Base-by-base conservation (phyloP, 2,113 vertebrate species). In the Scytalopus superciliaris region DNA sequence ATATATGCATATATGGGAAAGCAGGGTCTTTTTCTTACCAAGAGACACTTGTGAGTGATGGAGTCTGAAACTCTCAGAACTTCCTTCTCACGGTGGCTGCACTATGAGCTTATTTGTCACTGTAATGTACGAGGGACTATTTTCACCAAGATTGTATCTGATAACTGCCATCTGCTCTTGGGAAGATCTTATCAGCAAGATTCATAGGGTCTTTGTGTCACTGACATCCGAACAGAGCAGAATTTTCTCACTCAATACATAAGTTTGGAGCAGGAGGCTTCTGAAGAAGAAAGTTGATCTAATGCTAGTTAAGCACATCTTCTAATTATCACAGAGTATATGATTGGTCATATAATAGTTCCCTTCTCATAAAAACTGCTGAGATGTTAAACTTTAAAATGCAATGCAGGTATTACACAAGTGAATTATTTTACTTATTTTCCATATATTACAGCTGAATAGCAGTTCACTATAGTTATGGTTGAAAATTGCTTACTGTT, bases 401-500 rank as follows among this genome's bases (percentile, higher is more conserved):
- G 76, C 45, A 84, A 59, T 81, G 47, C 72, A 89, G 55, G 76
- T 95, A 86, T 89, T 92, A 86, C 64, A 77, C 50, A 90, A 94
- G 72, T 93, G 93, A 97, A 92, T 93, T 92, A 94, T 86, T 94
- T 94, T 42, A 80, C 63, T 88, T 95, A 59, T 95, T 95, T 95
- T 94, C 93, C 86, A 92, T 94, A 90, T 87, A 92, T 92, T 93
- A 86, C 49, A 93, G 80, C 63, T 90, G 68, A 94, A 92, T 86
- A 95, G 47, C 80, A 90, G 24, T 45, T 92, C 76, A 66, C 53
- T 89, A 39, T 35, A 84, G 72, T 40, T 57, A 90, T 1, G 4
- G 68, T 63, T 70, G 83, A 80, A 93, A 93, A 90, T 42, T 35
- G 82, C 75, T 94, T 95, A 83, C 79, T 89, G 3, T 69, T 93